phyloP scores from a whole-genome alignment of 2,797 vertebrate genomes.

The Tympanoctomys barrerae region DNA sequence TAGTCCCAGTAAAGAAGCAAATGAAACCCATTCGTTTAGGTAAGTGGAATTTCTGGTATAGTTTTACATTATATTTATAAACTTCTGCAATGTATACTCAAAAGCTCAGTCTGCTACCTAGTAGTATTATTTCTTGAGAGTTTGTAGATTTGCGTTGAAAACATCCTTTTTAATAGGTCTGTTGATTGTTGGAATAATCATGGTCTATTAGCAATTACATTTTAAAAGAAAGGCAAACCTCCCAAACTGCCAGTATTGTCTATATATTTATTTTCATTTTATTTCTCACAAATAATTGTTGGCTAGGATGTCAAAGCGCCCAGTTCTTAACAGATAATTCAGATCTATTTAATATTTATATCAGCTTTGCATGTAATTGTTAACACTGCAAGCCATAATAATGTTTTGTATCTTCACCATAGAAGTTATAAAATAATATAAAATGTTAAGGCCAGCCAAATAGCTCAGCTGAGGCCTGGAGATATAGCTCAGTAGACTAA shows the following conservation, averaged over 20 bases:
- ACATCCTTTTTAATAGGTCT: neutral
- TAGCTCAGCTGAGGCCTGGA: too few relatives aligned
- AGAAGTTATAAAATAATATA: conserved; percentile 1
- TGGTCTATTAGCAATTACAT: neutral
- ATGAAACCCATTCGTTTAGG: conserved; percentile 3
- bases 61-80: neutral
- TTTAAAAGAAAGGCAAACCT: neutral
- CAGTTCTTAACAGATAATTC: neutral
- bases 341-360: neutral
- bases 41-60: neutral
- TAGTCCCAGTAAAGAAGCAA: neutral
- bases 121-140: neutral
- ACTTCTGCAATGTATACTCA: neutral
- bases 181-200: neutral
- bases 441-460: neutral
- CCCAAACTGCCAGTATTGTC: neutral
- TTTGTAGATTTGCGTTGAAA: neutral
- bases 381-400: neutral
- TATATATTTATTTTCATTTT: conserved; percentile 2
- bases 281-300: neutral
- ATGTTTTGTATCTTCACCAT: neutral
- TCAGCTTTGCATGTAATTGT: neutral
- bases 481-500: too few relatives aligned
- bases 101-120: neutral
- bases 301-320: neutral